Evolutionary conservation across 1,140 invertebrate species (phyloP), one percentile per base, ranked within the genome.

Genomic region (Latrodectus geometricus): DNA sequence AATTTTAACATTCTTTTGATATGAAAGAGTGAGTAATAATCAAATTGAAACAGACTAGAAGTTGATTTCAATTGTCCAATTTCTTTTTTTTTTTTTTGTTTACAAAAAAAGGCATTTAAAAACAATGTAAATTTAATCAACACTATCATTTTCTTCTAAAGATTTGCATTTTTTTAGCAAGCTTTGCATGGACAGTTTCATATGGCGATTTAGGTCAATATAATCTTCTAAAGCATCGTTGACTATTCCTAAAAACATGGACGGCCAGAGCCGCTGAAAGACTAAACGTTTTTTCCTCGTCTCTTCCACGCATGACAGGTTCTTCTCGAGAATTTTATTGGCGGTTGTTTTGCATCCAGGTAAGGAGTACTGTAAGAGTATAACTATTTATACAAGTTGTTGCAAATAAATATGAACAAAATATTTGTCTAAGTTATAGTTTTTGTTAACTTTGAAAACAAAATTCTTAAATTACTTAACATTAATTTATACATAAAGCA

Each of bases 191-290:
- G 85, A 80, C 78, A 87, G 70, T 81, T 87, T 87, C 85, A 87
- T 87, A 75, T 80, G 77, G 85, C 85, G 85, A 80, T 87, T 87
- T 20, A 87, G 48, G 73, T 87, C 77, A 75, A 68, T 80, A 75
- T 80, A 87, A 80, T 80, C 78, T 87, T 87, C 78, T 87, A 87
- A 75, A 80, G 85, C 77, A 81, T 87, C 77, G 48, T 74, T 87
- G 50, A 80, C 85, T 80, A 87, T 80, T 66, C 72, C 85, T 80
- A 81, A 74, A 80, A 87, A 87, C 70, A 87, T 87, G 56, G 85
- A 87, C 76, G 85, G 85, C 85, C 85, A 87, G 23, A 87, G 85
- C 77, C 77, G 77, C 76, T 87, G 85, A 87, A 87, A 87, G 85
- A 87, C 85, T 80, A 87, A 68, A 80, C 85, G 85, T 56, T 87